Evolutionary conservation across 2,888 invertebrate genomes (phyloP).

Genomic region (Subacronicta megacephala): DNA sequence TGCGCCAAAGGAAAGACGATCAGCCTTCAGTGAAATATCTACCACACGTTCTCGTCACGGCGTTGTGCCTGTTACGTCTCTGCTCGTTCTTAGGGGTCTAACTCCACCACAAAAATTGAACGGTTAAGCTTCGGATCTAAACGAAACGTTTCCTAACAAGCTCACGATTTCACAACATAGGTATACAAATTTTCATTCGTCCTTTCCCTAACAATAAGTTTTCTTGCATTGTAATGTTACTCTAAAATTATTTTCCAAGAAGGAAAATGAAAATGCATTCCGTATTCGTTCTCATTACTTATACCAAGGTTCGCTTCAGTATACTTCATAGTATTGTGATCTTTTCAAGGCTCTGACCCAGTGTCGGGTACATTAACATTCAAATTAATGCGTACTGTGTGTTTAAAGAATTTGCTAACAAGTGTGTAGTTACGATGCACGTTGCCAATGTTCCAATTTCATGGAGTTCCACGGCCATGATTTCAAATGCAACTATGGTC

Average conservation of each 20-base stretch:
- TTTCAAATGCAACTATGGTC: too few species aligned
- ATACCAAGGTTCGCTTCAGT: not conserved
- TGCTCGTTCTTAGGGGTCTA: too few species aligned
- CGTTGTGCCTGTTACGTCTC: too few species aligned
- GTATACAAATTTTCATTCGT: too few species aligned
- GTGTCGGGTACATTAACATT: constrained; percentile 24
- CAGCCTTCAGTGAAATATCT: too few species aligned
- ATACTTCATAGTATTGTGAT: not conserved
- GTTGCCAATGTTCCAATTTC: constrained; percentile 11
- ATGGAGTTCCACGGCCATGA: not conserved
- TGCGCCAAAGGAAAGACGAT: too few species aligned
- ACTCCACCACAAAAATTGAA: too few species aligned
- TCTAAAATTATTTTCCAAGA: constrained; percentile 4
- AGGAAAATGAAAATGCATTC: constrained; percentile 31
- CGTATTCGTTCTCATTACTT: constrained; percentile 19
- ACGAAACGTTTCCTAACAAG: too few species aligned
- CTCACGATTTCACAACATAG: too few species aligned
- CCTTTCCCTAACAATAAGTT: too few species aligned
- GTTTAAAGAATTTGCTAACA: constrained; percentile 14
- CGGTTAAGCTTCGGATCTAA: too few species aligned
- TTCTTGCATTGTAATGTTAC: not conserved
- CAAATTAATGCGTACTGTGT: constrained; percentile 15
- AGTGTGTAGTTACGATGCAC: not conserved
- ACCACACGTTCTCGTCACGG: too few species aligned
- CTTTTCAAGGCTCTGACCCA: constrained; percentile 38